phyloP scores from a whole-genome alignment of 64 coral and sea anemone genomes.

The Stichodactyla helianthus region DNA sequence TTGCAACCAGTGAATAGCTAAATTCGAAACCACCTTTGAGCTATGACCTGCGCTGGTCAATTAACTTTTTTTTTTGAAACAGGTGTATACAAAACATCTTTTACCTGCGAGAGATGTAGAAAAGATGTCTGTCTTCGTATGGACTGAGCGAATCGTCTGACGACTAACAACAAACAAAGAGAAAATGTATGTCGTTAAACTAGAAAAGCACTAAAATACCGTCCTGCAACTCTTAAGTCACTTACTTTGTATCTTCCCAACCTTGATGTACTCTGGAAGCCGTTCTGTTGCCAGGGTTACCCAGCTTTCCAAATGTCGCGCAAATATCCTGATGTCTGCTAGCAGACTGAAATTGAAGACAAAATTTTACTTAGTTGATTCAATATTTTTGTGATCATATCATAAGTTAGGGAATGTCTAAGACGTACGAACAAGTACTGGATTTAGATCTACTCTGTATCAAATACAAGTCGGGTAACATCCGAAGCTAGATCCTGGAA shows the following conservation, averaged over 20 bases:
- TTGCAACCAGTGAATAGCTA: too few relatives aligned
- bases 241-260: slow-evolving; percentile 90
- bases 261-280: slow-evolving; percentile 88
- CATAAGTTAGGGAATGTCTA: too few relatives aligned
- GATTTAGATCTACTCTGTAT: too few relatives aligned
- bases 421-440: too few relatives aligned
- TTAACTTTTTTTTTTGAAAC: too few relatives aligned
- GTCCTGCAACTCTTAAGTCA: not conserved
- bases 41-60: too few relatives aligned
- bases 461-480: too few relatives aligned
- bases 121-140: slow-evolving; percentile 92
- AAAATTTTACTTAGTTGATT: too few relatives aligned
- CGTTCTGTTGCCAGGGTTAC: slow-evolving; percentile 66
- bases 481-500: too few relatives aligned
- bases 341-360: slow-evolving; percentile 50
- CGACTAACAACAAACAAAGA: slow-evolving; percentile 33
- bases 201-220: too few relatives aligned
- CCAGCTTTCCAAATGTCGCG: slow-evolving; percentile 90
- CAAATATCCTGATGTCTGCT: slow-evolving; percentile 86
- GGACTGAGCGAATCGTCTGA: slow-evolving; percentile 81
- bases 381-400: not conserved
- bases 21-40: too few relatives aligned
- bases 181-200: not conserved
- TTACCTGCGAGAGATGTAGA: slow-evolving; percentile 92
- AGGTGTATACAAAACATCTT: too few relatives aligned